Percentiles rank a stretch among this genome's conserved stretches.
These are phyloP conservation scores for Diglossa brunneiventris DNA, from an alignment of 2,113 vertebrate species.

Conservation along the genomic window DNA sequence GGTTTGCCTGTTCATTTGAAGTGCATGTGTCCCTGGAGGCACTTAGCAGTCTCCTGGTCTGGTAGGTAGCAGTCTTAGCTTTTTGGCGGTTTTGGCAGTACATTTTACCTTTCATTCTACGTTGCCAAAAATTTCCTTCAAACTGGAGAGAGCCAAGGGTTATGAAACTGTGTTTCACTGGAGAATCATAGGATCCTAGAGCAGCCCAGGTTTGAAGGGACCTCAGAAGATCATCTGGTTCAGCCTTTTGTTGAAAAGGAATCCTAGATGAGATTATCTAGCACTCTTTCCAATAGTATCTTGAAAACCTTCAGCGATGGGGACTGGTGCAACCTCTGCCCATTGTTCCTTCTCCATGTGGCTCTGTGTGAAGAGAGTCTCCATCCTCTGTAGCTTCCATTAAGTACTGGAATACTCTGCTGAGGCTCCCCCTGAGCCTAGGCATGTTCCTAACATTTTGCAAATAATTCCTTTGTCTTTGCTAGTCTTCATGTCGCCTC, in stretches of 20 bases:
- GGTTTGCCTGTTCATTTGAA: neutral
- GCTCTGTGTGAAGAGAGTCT: neutral
- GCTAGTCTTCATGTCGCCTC: neutral
- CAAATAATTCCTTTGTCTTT: neutral
- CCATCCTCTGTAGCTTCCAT: neutral
- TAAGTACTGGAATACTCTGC: neutral
- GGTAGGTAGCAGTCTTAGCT: neutral
- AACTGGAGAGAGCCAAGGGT: neutral
- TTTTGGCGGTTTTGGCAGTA: neutral
- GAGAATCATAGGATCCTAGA: neutral
- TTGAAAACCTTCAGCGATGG: neutral
- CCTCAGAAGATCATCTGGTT: neutral
- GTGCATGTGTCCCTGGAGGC: neutral
- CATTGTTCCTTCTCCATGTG: neutral
- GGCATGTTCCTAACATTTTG: neutral
- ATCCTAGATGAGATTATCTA: neutral
- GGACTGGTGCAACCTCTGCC: neutral
- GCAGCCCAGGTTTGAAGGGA: neutral
- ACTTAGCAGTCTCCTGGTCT: neutral
- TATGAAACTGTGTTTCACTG: neutral
- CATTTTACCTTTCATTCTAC: neutral
- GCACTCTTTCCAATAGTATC: neutral
- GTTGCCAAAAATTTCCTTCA: neutral
- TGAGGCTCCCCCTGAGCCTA: neutral
- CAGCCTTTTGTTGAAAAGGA: neutral